Base-by-base conservation (phyloP, 2,113 vertebrate species). In the Aix galericulata region DNA sequence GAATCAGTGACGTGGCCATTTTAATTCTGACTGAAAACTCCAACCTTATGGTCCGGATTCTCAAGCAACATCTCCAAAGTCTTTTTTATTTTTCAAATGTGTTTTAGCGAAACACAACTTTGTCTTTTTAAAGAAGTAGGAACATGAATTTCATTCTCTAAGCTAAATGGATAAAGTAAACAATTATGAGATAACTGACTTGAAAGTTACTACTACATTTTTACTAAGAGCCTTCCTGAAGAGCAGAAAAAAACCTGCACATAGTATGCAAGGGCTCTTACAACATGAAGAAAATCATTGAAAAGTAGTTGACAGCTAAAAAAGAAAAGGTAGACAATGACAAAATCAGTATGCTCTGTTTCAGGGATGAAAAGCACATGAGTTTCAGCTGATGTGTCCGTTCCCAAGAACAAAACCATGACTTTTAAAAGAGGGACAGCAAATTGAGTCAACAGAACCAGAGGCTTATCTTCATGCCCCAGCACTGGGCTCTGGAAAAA, bases 131-230 rank as follows among this genome's bases (percentile, higher is more conserved):
- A 86, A 36, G 4, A 56, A 42, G 10, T 2, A 73, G 1, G 25
- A 44, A 64, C 23, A 29, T 4, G 76, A 66, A 62, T 9, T 22
- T 20, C 26, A 8, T 66, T 78, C 9, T 53, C 29, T 52, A 58
- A 1, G 0, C 11, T n/a, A 74, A 11, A 2, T 5, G 0, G 25
- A 38, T 11, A n/a, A 55, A 31, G 0, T 6, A 20, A 55, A 53
- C 40, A 23, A 11, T 1, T 1, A 2, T 17, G 3, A 5, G 0
- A 8, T 1, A 4, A 20, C 13, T 9, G 2, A 68, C 4, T 68
- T 60, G 5, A 34, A 80, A 50, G 11, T 22, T 52, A 31, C 12
- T 34, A 17, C 9, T 14, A 58, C 10, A 27, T 36, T 60, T 29
- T n/a, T 38, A 17, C 5, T 29, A 46, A 27, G 2, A 4, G 5